phyloP scores from a whole-genome alignment of 2,113 vertebrate species.

The Mola mola region DNA sequence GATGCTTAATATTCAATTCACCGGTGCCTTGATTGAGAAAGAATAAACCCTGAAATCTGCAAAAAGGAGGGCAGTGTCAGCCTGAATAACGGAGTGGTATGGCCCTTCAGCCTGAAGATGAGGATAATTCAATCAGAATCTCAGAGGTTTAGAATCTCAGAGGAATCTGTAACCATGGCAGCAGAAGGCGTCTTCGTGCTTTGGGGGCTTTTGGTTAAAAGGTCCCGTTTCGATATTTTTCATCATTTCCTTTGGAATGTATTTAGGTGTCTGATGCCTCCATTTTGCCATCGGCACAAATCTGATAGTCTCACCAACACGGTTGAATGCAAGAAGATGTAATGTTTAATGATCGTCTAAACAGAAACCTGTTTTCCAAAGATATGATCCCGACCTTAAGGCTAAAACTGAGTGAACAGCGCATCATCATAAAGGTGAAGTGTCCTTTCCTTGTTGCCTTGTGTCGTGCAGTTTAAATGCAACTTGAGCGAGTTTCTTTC shows the following conservation, averaged over 20 bases:
- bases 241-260: slow-evolving; percentile 18
- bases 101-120: slow-evolving; percentile 22
- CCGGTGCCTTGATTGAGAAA: neutral
- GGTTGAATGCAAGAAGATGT: slow-evolving; percentile 17
- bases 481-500: slow-evolving; percentile 49
- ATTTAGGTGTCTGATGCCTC: slow-evolving; percentile 25
- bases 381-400: neutral
- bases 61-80: slow-evolving; percentile 1
- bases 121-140: slow-evolving; percentile 23
- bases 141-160: slow-evolving; percentile 24
- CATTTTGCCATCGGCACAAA: slow-evolving; percentile 17
- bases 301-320: slow-evolving; percentile 23
- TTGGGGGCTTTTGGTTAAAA: slow-evolving; percentile 24
- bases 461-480: slow-evolving; percentile 37
- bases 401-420: neutral
- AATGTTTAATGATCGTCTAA: slow-evolving; percentile 11
- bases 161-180: slow-evolving; percentile 42
- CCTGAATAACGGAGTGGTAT: neutral
- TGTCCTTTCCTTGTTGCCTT: neutral
- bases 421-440: slow-evolving; percentile 1
- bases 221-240: slow-evolving; percentile 15
- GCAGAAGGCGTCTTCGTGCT: slow-evolving; percentile 22
- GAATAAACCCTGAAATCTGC: neutral
- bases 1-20: neutral
- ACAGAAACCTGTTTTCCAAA: too few relatives aligned